Evolutionary conservation across 2,797 vertebrate genomes (phyloP).

Genomic region (Hoplostethus mediterraneus): DNA sequence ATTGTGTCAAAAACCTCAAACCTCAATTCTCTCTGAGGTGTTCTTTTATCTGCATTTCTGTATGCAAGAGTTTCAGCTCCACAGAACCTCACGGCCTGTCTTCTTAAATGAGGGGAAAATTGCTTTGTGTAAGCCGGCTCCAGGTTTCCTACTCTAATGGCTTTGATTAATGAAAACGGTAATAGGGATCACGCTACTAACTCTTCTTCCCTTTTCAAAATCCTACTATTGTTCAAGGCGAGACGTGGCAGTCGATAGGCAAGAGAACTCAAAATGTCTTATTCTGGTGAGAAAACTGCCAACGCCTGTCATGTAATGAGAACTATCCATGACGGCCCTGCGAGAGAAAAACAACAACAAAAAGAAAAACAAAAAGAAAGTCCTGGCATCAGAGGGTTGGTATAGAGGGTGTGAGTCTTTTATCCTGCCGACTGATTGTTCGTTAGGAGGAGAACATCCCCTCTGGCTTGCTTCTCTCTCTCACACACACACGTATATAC

Average conservation of each 20-base stretch:
- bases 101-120: background rate
- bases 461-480: conserved; percentile 10
- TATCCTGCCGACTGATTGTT: conserved; percentile 29
- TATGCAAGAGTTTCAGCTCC: background rate
- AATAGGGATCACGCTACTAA: background rate
- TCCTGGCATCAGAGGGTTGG: conserved; percentile 12
- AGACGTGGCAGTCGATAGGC: background rate
- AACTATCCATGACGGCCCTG: conserved; percentile 9
- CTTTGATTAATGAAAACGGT: background rate
- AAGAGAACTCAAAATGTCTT: conserved; percentile 1
- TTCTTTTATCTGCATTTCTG: background rate
- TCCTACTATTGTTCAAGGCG: background rate
- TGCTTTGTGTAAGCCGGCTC: background rate
- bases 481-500: background rate
- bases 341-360: background rate
- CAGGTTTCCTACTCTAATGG: background rate
- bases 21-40: too few relatives aligned
- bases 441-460: conserved; percentile 8
- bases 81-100: background rate
- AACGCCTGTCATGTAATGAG: conserved; percentile 34
- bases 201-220: background rate
- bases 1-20: too few relatives aligned
- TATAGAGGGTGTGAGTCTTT: conserved; percentile 18
- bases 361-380: background rate
- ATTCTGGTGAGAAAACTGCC: conserved; percentile 22